Conservation (phyloP, 2,797 vertebrate species). For the Acanthurus tractus region DNA sequence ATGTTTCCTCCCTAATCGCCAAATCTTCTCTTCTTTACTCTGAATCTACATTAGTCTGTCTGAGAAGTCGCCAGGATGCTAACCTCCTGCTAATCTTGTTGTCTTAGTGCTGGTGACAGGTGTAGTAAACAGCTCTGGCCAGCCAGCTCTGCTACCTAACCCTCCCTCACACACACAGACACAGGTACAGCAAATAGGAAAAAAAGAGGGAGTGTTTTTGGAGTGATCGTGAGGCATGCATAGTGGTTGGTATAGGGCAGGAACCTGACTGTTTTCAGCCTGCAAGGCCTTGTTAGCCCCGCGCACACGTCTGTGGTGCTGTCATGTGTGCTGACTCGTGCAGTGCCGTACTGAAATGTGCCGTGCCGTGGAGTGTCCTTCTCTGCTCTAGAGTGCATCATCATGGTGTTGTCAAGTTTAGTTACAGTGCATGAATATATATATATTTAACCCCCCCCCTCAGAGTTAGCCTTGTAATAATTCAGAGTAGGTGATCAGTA, state of each 20-base stretch:
- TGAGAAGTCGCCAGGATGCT: conserved; percentile 73
- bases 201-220: conserved; percentile 73
- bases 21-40: conserved; percentile 54
- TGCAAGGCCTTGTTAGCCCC: conserved; percentile 73
- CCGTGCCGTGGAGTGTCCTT: conserved; percentile 76
- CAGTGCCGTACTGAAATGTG: conserved; percentile 77
- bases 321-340: conserved; percentile 80
- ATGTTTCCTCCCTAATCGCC: conserved; percentile 53
- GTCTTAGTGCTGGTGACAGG: conserved; percentile 87
- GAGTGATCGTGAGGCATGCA: conserved; percentile 80
- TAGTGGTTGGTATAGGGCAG: conserved; percentile 71
- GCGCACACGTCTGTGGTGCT: conserved; percentile 79
- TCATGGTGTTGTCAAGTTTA: conserved; percentile 67
- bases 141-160: conserved; percentile 73
- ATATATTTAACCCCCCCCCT: conserved; percentile 34
- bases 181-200: conserved; percentile 80
- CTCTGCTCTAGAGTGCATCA: conserved; percentile 76
- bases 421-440: conserved; percentile 72
- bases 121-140: conserved; percentile 84
- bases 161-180: conserved; percentile 78
- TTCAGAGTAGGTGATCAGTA: conserved; percentile 46
- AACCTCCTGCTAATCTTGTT: conserved; percentile 85
- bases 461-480: conserved; percentile 33
- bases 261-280: conserved; percentile 65
- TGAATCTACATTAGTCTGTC: conserved; percentile 65